These are phyloP conservation scores for Magallana nippona DNA, from an alignment of 2,888 invertebrate species.

Conservation along the genomic window DNA sequence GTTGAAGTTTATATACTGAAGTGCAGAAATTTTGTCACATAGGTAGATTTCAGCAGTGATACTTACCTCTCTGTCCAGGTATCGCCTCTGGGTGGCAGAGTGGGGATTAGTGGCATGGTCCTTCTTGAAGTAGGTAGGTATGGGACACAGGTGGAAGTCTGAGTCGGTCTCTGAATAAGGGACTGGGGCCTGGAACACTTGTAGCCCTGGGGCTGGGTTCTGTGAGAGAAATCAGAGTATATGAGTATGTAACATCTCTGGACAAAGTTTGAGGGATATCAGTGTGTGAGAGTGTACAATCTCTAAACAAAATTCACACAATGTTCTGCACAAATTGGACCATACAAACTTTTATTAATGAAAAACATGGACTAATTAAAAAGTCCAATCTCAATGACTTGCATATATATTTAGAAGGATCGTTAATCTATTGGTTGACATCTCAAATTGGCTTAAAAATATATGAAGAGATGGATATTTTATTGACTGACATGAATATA, in stretches of 20 bases:
- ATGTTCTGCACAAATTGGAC: not conserved
- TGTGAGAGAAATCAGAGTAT: conserved; percentile 51
- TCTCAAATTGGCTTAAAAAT: too few species aligned
- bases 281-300: too few species aligned
- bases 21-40: not conserved
- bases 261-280: too few species aligned
- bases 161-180: conserved; percentile 78
- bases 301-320: not conserved
- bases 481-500: too few species aligned
- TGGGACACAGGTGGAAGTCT: conserved; percentile 79
- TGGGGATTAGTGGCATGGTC: conserved; percentile 67
- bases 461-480: too few species aligned
- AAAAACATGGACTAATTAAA: not conserved
- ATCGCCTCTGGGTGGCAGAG: conserved; percentile 76
- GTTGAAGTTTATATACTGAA: too few species aligned
- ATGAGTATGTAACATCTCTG: too few species aligned
- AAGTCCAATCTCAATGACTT: not conserved
- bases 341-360: not conserved
- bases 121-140: conserved; percentile 74
- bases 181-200: conserved; percentile 76
- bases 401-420: too few species aligned
- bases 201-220: conserved; percentile 80
- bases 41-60: not conserved
- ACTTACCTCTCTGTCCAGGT: conserved; percentile 77
- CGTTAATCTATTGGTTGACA: too few species aligned